Conservation (phyloP, 1,140 invertebrate genomes). For the Atta texana region DNA sequence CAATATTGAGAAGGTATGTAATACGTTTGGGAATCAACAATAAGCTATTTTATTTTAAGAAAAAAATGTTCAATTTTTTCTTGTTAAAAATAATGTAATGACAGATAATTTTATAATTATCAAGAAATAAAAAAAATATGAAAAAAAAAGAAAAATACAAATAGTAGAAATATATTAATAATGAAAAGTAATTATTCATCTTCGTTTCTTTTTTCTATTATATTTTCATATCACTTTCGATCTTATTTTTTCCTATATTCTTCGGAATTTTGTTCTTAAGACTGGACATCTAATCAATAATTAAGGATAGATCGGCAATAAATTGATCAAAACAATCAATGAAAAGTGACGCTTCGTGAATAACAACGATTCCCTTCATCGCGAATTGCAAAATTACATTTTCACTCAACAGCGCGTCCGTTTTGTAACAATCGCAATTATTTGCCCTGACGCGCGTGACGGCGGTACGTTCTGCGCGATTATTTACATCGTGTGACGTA, state of each 20-base stretch:
- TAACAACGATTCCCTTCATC: constrained; percentile 24
- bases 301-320: neutral
- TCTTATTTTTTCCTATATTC: neutral
- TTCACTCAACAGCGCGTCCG: constrained; percentile 19
- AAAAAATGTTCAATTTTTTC: neutral
- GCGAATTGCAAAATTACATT: constrained; percentile 55
- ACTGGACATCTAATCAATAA: neutral
- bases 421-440: constrained; percentile 58
- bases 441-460: constrained; percentile 18
- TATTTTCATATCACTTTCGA: neutral
- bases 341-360: neutral
- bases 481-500: constrained; percentile 72
- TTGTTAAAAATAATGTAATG: neutral
- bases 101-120: neutral
- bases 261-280: constrained; percentile 15
- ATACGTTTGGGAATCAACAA: no score
- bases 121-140: neutral
- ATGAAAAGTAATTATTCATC: neutral
- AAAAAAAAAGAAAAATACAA: neutral
- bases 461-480: constrained; percentile 36
- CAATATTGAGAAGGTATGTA: neutral
- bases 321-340: constrained; percentile 14
- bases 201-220: neutral
- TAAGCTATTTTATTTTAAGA: no score
- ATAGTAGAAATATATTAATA: constrained; percentile 5